Conservation (phyloP, 2,113 vertebrate genomes). For the Petrocephalus microphthalmus region DNA sequence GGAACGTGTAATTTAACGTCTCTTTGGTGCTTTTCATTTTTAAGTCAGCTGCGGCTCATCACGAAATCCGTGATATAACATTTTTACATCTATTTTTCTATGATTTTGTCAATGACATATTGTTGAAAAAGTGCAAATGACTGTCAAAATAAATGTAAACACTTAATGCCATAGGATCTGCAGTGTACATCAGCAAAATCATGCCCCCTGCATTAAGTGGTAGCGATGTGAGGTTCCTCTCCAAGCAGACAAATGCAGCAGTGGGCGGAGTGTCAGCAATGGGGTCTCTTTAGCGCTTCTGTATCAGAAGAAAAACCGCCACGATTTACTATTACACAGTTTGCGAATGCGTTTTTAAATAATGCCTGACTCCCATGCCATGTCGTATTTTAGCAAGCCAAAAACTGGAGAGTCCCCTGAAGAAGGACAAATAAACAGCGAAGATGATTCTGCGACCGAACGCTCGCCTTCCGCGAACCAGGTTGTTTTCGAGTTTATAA, state of each 20-base stretch:
- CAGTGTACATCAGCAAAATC: background rate
- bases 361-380: constrained; percentile 6
- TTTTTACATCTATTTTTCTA: background rate
- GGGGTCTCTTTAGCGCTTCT: background rate
- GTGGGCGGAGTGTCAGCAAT: constrained; percentile 11
- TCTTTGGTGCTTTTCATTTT: background rate
- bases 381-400: background rate
- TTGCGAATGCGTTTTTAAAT: background rate
- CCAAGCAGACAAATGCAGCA: background rate
- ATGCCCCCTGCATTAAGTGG: background rate
- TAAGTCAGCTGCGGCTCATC: background rate
- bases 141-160: background rate
- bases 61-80: background rate
- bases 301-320: background rate
- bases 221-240: background rate
- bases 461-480: background rate
- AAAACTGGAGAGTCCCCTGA: background rate
- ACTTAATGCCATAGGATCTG: background rate
- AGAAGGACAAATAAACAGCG: background rate
- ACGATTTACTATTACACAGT: background rate
- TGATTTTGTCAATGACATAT: background rate
- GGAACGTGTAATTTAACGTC: too few species aligned
- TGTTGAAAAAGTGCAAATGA: background rate
- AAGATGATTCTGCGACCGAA: background rate
- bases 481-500: constrained; percentile 5